A percentile compares a stretch with the other conserved stretches of the same genome.
Evolutionary conservation across 2,113 vertebrate genomes (phyloP).

Genomic region (Neolamprologus variostigma): DNA sequence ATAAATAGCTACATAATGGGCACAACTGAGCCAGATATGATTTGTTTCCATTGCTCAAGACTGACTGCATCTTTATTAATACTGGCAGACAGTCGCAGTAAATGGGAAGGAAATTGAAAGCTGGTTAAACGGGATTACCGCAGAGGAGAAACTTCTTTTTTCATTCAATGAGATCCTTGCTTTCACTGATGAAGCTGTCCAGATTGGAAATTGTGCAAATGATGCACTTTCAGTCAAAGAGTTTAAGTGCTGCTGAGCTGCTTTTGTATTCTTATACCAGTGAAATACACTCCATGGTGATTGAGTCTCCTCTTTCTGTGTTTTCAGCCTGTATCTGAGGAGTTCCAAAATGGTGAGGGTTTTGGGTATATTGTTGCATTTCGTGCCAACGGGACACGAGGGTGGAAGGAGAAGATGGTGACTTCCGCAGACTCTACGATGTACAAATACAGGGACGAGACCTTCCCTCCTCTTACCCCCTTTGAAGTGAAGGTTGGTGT

Average conservation of each 20-base stretch:
- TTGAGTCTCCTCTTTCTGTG: not conserved
- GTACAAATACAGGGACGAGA: slow-evolving; percentile 95
- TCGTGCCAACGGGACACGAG: slow-evolving; percentile 88
- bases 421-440: slow-evolving; percentile 90
- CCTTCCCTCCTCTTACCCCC: slow-evolving; percentile 88
- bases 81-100: slow-evolving; percentile 20
- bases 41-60: slow-evolving; percentile 46
- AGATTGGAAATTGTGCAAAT: not conserved
- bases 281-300: not conserved
- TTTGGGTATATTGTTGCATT: slow-evolving; percentile 98
- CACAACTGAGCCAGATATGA: slow-evolving; percentile 29
- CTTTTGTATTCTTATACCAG: not conserved
- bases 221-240: not conserved
- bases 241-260: not conserved
- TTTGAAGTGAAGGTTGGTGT: slow-evolving; percentile 97
- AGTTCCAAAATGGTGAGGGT: slow-evolving; percentile 94
- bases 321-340: slow-evolving; percentile 91
- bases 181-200: not conserved
- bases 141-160: not conserved
- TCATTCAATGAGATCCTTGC: not conserved
- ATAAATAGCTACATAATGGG: slow-evolving; percentile 39
- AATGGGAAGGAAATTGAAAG: slow-evolving; percentile 18
- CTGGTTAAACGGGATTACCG: not conserved
- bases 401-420: slow-evolving; percentile 98
- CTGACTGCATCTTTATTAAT: slow-evolving; percentile 48